These are phyloP conservation scores for Neoniphon sammara DNA, from an alignment of 2,797 vertebrate species.

Conservation along the genomic window DNA sequence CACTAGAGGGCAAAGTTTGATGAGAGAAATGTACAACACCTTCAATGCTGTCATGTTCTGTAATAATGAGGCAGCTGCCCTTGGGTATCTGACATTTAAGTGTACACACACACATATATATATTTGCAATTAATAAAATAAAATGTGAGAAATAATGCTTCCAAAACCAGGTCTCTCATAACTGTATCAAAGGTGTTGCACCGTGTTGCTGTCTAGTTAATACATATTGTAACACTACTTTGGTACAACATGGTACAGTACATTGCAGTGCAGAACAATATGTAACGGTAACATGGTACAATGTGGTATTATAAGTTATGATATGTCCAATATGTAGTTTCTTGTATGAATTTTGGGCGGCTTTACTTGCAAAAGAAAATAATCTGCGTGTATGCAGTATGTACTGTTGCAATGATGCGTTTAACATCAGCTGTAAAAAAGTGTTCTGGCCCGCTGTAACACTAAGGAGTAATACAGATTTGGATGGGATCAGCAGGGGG, in stretches of 20 bases:
- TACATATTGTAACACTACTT: no score
- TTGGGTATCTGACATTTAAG: neutral
- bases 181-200: neutral
- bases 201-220: neutral
- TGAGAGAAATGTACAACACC: neutral
- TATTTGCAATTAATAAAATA: neutral
- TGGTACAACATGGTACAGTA: no score
- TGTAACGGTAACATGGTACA: no score
- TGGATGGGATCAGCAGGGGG: slow-evolving; percentile 69
- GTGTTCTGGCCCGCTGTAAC: slow-evolving; percentile 48
- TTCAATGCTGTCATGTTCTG: no score
- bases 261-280: no score
- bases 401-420: no score
- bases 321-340: neutral
- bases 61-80: neutral
- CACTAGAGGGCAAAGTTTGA: slow-evolving; percentile 67
- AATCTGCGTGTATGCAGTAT: no score
- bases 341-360: no score
- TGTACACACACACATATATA: neutral
- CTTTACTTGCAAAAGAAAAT: no score
- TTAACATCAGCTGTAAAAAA: neutral
- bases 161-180: slow-evolving; percentile 11
- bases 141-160: neutral
- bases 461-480: slow-evolving; percentile 45
- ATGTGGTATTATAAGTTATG: no score